phyloP scores from a whole-genome alignment of 1,140 invertebrate genomes.

The Colletes gigas region DNA sequence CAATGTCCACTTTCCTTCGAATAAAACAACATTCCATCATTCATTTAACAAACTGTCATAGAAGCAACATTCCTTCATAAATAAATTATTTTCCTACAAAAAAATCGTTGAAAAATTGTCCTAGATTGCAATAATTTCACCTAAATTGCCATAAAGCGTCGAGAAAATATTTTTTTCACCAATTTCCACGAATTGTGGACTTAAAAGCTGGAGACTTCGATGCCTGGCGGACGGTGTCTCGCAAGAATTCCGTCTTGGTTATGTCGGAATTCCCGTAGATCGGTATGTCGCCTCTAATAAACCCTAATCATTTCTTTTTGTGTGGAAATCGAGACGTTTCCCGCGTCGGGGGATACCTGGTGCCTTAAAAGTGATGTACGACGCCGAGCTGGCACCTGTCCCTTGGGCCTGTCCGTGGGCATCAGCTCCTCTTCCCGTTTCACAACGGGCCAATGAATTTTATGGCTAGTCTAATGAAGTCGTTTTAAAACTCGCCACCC shows the following conservation, averaged over 20 bases:
- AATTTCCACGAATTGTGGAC: no score
- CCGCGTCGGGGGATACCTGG: constrained; percentile 28
- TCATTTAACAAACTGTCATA: no score
- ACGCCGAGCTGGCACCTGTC: constrained; percentile 71
- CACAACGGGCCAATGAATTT: constrained; percentile 76
- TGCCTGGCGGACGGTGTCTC: background rate
- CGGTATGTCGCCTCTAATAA: constrained; percentile 62
- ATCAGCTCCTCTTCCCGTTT: constrained; percentile 60
- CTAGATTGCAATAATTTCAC: no score
- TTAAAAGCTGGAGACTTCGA: background rate
- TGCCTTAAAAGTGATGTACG: constrained; percentile 68
- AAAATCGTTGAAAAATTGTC: no score
- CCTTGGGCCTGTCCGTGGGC: constrained; percentile 53
- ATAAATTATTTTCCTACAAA: no score
- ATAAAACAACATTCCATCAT: no score
- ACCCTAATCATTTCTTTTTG: constrained; percentile 60
- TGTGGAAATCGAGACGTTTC: constrained; percentile 57
- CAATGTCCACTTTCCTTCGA: no score
- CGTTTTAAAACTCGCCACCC: constrained; percentile 75
- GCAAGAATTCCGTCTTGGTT: constrained; percentile 38
- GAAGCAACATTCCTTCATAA: no score
- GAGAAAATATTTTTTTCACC: no score
- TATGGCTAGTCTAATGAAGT: constrained; percentile 79
- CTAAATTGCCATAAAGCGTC: no score
- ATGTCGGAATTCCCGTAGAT: constrained; percentile 29